phyloP scores from a whole-genome alignment of 2,113 vertebrate genomes.

The Gorsachius goisagi region DNA sequence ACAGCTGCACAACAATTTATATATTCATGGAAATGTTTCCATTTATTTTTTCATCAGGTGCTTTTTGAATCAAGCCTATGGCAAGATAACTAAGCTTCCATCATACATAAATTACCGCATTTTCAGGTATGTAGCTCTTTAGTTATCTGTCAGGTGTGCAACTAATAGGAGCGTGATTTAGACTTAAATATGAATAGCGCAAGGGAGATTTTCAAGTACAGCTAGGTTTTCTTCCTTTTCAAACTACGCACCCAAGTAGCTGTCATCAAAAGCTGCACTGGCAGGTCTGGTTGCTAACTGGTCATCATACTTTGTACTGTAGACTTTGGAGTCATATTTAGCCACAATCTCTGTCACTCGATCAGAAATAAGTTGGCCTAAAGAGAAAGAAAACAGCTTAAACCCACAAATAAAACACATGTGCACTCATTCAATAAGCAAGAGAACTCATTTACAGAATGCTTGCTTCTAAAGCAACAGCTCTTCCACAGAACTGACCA shows the following conservation, averaged over 20 bases:
- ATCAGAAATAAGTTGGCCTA: conserved; percentile 94
- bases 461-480: background rate
- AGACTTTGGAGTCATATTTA: conserved; percentile 66
- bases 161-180: background rate
- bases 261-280: conserved; percentile 90
- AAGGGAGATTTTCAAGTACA: background rate
- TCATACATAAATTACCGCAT: background rate
- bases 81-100: background rate
- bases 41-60: background rate
- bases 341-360: conserved; percentile 87
- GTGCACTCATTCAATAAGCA: background rate
- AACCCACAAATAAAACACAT: background rate
- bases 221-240: background rate
- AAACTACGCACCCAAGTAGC: conserved; percentile 87
- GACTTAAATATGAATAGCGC: background rate
- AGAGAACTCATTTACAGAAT: background rate
- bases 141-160: background rate
- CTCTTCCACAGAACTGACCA: accelerated
- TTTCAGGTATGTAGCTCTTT: background rate
- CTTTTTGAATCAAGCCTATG: background rate
- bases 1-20: background rate
- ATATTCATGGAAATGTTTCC: background rate
- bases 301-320: conserved; percentile 78
- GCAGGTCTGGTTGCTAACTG: conserved; percentile 87
- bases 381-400: background rate